Percentiles rank a stretch among this genome's conserved stretches.
Evolutionary conservation across 2,888 invertebrate genomes (phyloP).

Genomic region (Petrolisthes manimaculis): DNA sequence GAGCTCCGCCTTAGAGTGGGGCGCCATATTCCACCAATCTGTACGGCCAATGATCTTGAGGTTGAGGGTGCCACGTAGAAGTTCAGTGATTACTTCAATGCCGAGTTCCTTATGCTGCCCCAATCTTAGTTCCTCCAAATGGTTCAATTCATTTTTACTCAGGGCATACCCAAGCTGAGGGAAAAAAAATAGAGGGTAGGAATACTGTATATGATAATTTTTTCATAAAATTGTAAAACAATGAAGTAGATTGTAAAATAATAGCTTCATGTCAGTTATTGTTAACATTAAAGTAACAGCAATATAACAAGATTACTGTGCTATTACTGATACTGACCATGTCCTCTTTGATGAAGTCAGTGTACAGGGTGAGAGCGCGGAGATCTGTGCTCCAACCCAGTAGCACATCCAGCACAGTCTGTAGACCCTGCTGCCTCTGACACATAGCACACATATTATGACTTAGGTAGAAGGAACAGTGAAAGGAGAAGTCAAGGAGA

Average conservation of each 20-base stretch:
- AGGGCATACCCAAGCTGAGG: slow-evolving; percentile 38
- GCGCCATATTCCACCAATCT: slow-evolving; percentile 42
- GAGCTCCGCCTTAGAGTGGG: neutral
- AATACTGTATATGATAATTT: neutral
- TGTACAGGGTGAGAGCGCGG: slow-evolving; percentile 32
- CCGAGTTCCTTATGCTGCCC: slow-evolving; percentile 27
- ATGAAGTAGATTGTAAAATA: neutral
- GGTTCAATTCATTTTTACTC: slow-evolving; percentile 14
- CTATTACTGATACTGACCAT: slow-evolving; percentile 23
- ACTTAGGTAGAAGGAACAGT: neutral
- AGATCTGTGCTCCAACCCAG: slow-evolving; percentile 40
- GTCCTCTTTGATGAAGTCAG: slow-evolving; percentile 5
- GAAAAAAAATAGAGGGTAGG: neutral
- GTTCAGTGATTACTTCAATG: neutral
- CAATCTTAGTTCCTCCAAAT: slow-evolving; percentile 41
- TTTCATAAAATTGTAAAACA: neutral
- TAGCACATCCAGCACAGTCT: slow-evolving; percentile 39
- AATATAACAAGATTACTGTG: neutral
- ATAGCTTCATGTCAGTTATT: neutral
- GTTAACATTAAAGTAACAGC: neutral
- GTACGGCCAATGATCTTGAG: slow-evolving; percentile 36
- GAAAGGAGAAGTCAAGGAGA: neutral
- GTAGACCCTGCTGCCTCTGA: slow-evolving; percentile 44
- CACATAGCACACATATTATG: neutral
- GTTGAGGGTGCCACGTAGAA: neutral